Conservation (phyloP, 53 echinoderm and acorn worm species). For the Apostichopus leukothele region DNA sequence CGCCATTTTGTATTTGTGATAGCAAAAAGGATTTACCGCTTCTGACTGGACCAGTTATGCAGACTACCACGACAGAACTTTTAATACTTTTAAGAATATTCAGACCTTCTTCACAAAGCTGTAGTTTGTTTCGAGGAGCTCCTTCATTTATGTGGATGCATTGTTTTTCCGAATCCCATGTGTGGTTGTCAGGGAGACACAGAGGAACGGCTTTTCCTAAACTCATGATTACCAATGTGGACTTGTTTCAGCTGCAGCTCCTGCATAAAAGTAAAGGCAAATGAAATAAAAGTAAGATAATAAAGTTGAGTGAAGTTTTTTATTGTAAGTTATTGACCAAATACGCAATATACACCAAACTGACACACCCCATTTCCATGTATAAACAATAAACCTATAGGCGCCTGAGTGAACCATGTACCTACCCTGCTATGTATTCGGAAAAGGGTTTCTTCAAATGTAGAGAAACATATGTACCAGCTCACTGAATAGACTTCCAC, state of each 20-base stretch:
- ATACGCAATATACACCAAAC: too few relatives aligned
- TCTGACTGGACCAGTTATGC: slow-evolving; percentile 30
- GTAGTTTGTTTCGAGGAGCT: background rate
- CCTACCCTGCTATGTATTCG: too few relatives aligned
- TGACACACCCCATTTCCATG: too few relatives aligned
- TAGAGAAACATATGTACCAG: too few relatives aligned
- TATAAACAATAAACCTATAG: too few relatives aligned
- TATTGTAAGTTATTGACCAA: too few relatives aligned
- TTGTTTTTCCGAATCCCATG: background rate
- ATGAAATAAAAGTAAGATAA: too few relatives aligned
- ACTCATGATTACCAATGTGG: background rate
- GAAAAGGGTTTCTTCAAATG: too few relatives aligned
- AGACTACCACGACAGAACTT: slow-evolving; percentile 4
- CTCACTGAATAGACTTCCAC: too few relatives aligned
- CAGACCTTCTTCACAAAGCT: slow-evolving; percentile 17
- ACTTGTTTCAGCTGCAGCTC: too few relatives aligned
- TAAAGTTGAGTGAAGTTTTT: background rate
- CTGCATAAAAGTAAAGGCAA: too few relatives aligned
- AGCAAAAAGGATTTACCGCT: slow-evolving; percentile 32
- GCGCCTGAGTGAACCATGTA: too few relatives aligned
- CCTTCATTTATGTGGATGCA: background rate
- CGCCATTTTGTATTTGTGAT: slow-evolving; percentile 27
- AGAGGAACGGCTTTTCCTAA: slow-evolving; percentile 1
- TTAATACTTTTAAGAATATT: background rate
- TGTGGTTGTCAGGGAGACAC: slow-evolving; percentile 5